These are phyloP conservation scores for Pristionchus fissidentatus DNA, from an alignment of 2,888 invertebrate species.

Conservation along the genomic window DNA sequence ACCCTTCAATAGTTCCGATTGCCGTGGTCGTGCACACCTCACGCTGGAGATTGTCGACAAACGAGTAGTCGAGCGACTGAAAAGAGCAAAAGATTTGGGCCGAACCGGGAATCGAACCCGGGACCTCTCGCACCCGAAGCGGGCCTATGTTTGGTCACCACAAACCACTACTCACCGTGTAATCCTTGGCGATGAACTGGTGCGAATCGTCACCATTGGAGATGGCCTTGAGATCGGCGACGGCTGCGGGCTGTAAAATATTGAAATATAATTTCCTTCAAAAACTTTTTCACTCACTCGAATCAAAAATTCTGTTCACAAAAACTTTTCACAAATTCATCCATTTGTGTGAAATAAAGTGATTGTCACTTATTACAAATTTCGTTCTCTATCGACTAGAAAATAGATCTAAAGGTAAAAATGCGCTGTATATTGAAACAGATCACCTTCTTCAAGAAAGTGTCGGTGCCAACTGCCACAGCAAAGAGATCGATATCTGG, in stretches of 20 bases:
- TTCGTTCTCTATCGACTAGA: no score
- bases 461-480: background rate
- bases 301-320: no score
- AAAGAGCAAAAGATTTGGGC: conserved; percentile 57
- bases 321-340: no score
- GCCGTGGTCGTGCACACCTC: conserved; percentile 37
- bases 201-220: background rate
- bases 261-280: no score
- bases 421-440: no score
- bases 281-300: no score
- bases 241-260: background rate
- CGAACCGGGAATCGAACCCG: conserved; percentile 74
- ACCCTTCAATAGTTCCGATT: background rate
- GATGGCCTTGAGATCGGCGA: conserved; percentile 14
- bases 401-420: no score
- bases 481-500: conserved; percentile 20
- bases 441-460: background rate
- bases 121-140: conserved; percentile 76
- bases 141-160: conserved; percentile 48
- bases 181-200: conserved; percentile 5
- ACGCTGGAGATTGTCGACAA: conserved; percentile 43
- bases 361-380: no score
- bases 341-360: no score
- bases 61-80: conserved; percentile 19
- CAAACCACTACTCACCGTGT: background rate